Evolutionary conservation across 2,888 invertebrate species (phyloP).

Genomic region (Apodemia duryi): DNA sequence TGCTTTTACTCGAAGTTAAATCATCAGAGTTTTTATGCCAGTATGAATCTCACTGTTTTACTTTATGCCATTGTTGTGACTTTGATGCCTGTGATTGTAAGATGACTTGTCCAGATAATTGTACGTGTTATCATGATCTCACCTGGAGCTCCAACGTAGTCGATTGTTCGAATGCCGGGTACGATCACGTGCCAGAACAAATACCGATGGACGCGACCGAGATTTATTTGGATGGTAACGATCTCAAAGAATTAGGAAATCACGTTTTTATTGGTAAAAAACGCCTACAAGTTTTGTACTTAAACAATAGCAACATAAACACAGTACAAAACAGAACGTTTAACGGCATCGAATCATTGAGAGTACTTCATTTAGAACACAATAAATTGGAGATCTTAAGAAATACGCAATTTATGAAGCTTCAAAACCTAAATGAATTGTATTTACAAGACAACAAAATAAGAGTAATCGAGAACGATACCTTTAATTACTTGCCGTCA

Average conservation of each 20-base stretch:
- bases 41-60: slow-evolving; percentile 90
- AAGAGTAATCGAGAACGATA: slow-evolving; percentile 84
- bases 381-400: slow-evolving; percentile 85
- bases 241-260: slow-evolving; percentile 87
- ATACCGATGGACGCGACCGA: slow-evolving; percentile 95
- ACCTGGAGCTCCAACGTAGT: slow-evolving; percentile 92
- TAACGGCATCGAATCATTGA: slow-evolving; percentile 86
- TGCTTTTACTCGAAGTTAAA: slow-evolving; percentile 83
- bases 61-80: slow-evolving; percentile 93
- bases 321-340: slow-evolving; percentile 90
- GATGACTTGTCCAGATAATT: slow-evolving; percentile 93
- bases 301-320: slow-evolving; percentile 88
- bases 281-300: slow-evolving; percentile 86
- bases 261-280: slow-evolving; percentile 93
- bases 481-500: slow-evolving; percentile 85
- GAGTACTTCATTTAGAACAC: slow-evolving; percentile 87
- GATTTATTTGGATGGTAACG: slow-evolving; percentile 90
- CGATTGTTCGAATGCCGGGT: slow-evolving; percentile 87
- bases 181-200: slow-evolving; percentile 86
- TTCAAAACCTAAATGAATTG: slow-evolving; percentile 85
- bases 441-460: slow-evolving; percentile 89
- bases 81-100: slow-evolving; percentile 95
- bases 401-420: slow-evolving; percentile 88
- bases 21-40: slow-evolving; percentile 89
- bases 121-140: slow-evolving; percentile 92